These are phyloP conservation scores for Arctocebus calabarensis DNA, from an alignment of 2,797 vertebrate species.

Conservation along the genomic window DNA sequence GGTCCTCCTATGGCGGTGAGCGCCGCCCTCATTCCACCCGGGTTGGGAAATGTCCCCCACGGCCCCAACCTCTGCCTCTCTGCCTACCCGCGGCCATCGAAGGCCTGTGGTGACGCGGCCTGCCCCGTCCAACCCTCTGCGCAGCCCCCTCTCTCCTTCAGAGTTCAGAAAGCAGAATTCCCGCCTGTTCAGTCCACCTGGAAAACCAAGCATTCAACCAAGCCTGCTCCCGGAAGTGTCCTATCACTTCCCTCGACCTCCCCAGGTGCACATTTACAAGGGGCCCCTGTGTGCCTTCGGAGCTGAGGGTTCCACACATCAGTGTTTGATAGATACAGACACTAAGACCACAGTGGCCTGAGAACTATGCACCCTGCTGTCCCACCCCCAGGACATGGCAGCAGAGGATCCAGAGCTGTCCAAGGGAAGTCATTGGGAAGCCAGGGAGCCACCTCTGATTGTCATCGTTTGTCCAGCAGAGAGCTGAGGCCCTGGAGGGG, in stretches of 20 bases:
- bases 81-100: not conserved
- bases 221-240: not conserved
- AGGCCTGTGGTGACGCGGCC: not conserved
- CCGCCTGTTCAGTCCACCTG: not conserved
- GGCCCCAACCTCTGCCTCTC: not conserved
- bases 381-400: not conserved
- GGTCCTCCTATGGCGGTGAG: not conserved
- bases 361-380: not conserved
- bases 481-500: not conserved
- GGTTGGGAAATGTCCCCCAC: not conserved
- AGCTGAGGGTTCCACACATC: rapidly evolving
- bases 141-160: not conserved
- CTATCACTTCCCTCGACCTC: not conserved
- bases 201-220: not conserved
- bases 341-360: not conserved
- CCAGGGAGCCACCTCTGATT: not conserved
- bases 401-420: not conserved
- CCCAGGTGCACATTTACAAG: too few relatives aligned
- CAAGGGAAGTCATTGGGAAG: not conserved
- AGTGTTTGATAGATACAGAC: not conserved
- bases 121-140: too few relatives aligned
- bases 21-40: not conserved
- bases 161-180: not conserved
- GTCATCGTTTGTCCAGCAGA: not conserved
- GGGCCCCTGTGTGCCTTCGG: not conserved